These are phyloP conservation scores for Naso thynnoides DNA, from an alignment of 2,797 vertebrate species.

Conservation along the genomic window DNA sequence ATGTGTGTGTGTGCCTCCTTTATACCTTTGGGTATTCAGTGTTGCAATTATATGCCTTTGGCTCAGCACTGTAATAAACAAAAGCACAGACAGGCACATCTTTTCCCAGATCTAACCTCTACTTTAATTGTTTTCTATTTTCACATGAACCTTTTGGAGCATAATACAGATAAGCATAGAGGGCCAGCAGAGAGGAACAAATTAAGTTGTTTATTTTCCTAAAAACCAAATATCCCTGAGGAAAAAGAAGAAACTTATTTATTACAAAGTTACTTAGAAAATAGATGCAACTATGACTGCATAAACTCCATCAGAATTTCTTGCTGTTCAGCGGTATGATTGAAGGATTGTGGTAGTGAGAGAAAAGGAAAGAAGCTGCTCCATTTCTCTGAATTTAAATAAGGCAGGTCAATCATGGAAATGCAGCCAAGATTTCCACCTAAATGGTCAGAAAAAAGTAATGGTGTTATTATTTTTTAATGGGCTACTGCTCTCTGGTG, in stretches of 20 bases:
- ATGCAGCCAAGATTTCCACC: background rate
- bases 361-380: slow-evolving; percentile 1
- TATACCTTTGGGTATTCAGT: no score
- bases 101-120: slow-evolving; percentile 5
- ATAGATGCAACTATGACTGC: background rate
- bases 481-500: slow-evolving; percentile 74
- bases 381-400: background rate
- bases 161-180: slow-evolving; percentile 23
- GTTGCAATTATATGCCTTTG: no score
- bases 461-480: slow-evolving; percentile 17
- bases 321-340: background rate
- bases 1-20: no score
- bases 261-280: background rate
- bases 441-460: background rate
- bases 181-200: slow-evolving; percentile 17
- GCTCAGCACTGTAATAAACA: no score
- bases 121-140: slow-evolving; percentile 33
- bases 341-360: background rate
- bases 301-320: background rate
- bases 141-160: slow-evolving; percentile 17
- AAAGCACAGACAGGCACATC: no score
- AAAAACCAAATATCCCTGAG: background rate
- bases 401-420: slow-evolving; percentile 1
- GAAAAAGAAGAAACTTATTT: slow-evolving; percentile 9
- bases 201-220: slow-evolving; percentile 23